Conservation (phyloP, 53 echinoderm and acorn worm species). For the Zoroaster sp. region DNA sequence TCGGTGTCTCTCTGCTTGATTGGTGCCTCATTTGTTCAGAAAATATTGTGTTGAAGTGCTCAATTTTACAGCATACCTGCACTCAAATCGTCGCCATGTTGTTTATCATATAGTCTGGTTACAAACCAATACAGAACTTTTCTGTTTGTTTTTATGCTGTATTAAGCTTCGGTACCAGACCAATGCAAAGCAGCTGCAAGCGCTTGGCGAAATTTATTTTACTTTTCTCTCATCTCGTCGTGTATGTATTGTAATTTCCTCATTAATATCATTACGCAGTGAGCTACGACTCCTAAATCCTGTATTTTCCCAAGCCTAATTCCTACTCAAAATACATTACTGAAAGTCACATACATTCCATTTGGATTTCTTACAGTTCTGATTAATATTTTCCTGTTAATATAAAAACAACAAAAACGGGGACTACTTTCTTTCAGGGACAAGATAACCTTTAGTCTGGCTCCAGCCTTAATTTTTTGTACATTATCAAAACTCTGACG, state of each 20-base stretch:
- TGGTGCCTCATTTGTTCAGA: slow-evolving; percentile 47
- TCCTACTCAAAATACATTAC: not conserved
- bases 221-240: not conserved
- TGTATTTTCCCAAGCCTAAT: not conserved
- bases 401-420: not conserved
- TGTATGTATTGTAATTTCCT: not conserved
- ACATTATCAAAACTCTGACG: too few relatives aligned
- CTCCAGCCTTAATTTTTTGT: too few relatives aligned
- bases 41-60: not conserved
- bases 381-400: too few relatives aligned
- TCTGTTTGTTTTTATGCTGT: not conserved
- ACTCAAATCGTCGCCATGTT: slow-evolving; percentile 42
- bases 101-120: slow-evolving; percentile 21
- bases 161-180: slow-evolving; percentile 9
- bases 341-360: too few relatives aligned
- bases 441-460: too few relatives aligned
- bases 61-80: not conserved
- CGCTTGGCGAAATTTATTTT: not conserved
- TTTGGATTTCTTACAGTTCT: too few relatives aligned
- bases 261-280: not conserved
- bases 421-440: not conserved
- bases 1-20: slow-evolving; percentile 62
- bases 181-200: not conserved
- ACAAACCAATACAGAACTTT: not conserved
- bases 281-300: not conserved